Evolutionary conservation across 2,113 vertebrate genomes (phyloP), one percentile per base, ranked within the genome.

Genomic region (Rana temporaria): DNA sequence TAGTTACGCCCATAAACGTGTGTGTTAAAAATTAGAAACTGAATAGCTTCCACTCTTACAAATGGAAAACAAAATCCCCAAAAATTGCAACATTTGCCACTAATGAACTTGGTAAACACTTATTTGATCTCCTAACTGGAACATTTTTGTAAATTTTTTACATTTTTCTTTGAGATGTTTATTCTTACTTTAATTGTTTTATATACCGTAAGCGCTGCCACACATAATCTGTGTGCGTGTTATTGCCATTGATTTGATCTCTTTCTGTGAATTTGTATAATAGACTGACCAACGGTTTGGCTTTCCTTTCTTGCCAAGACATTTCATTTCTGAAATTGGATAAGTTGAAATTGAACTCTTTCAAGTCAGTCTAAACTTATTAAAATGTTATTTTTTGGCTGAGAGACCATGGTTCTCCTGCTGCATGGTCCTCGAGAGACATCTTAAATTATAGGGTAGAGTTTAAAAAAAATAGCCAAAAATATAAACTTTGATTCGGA

Each of bases 281-380:
- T 59, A 20, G 12, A 38, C 30, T 5, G 9, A 74, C 32, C 57
- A 52, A 24, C 59, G 64, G 59, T 77, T 62, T 62, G 34, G 34
- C 64, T 77, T 63, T 64, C 48, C 18, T 66, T 53, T 76, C 32
- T 76, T 63, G 59, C 20, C 73, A 30, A 78, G 66, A 78, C 24
- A 78, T 78, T 66, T 78, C 14, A 78, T 78, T 78, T 66, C 63
- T 66, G 62, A 78, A 78, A 78, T 78, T 78, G 42, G 60, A 78
- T 78, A 78, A 78, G 24, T 30, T 55, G 42, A 32, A 78, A 19
- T 16, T 64, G 60, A 26, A 66, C 60, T 55, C 62, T 66, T 68
- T 79, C n/a, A 68, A 22, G 65, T 59, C 77, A 57, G 64, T 38
- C 64, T 68, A 79, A 59, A 79, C 65, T 26, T 69, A 69, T 63